A percentile compares a stretch with the other conserved stretches of the same genome.
Conservation (phyloP, 2,888 invertebrate species). For the Arctia plantaginis region DNA sequence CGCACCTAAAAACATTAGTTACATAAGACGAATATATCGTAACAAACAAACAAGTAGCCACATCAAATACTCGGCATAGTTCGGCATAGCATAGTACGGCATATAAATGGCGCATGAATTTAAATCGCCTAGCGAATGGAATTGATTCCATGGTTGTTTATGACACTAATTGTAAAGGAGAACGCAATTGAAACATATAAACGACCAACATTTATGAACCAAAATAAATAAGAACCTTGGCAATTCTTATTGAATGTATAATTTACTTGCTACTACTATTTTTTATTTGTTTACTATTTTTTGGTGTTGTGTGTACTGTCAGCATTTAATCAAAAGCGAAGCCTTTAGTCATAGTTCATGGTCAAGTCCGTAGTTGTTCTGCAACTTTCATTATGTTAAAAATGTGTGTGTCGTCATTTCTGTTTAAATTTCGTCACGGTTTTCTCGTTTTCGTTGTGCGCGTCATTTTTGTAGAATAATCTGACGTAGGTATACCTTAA, state of each 20-base stretch:
- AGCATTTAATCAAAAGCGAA: background rate
- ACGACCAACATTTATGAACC: background rate
- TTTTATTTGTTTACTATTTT: background rate
- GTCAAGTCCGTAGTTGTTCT: background rate
- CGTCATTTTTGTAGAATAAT: background rate
- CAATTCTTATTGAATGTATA: background rate
- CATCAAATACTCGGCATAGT: conserved; percentile 14
- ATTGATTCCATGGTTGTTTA: conserved; percentile 6
- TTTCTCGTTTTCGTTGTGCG: background rate
- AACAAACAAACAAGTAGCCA: background rate
- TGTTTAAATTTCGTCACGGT: background rate
- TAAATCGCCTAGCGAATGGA: conserved; percentile 18
- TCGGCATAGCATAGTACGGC: conserved; percentile 15
- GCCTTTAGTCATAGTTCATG: conserved; percentile 5
- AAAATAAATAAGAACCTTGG: background rate
- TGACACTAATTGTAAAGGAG: background rate
- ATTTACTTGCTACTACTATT: background rate
- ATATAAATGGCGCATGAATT: conserved; percentile 28
- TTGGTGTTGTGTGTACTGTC: too few relatives aligned
- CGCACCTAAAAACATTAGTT: background rate
- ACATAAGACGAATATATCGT: background rate
- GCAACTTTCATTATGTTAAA: conserved; percentile 9
- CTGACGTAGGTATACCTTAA: background rate
- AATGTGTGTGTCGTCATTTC: background rate
- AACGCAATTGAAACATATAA: background rate